These are phyloP conservation scores for Cranoglanis bouderius DNA, from an alignment of 2,113 vertebrate species.

Conservation along the genomic window DNA sequence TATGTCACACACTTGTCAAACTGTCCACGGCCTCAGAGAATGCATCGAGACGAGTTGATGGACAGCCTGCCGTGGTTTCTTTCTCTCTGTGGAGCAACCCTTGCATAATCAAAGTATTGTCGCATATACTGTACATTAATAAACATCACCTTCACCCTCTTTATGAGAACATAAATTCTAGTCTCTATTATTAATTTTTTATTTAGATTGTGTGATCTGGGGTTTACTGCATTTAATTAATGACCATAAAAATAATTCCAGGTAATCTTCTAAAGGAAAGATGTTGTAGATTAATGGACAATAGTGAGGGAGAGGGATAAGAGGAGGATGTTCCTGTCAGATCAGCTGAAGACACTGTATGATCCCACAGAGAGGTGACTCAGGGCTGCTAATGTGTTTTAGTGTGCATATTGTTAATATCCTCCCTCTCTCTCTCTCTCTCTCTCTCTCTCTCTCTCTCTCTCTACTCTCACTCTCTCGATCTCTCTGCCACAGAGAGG, in stretches of 20 bases:
- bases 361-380: constrained; percentile 36
- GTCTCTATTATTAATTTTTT: not conserved
- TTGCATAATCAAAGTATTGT: not conserved
- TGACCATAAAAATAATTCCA: constrained; percentile 11
- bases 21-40: not conserved
- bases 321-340: constrained; percentile 31
- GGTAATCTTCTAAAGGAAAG: constrained; percentile 39
- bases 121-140: not conserved
- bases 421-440: constrained; percentile 12
- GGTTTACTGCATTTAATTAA: constrained; percentile 24
- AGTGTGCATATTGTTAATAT: constrained; percentile 41
- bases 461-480: constrained; percentile 6
- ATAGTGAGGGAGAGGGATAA: not conserved
- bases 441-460: constrained; percentile 10
- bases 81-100: not conserved
- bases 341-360: constrained; percentile 13
- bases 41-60: constrained; percentile 24
- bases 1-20: constrained; percentile 20
- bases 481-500: constrained; percentile 6
- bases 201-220: not conserved
- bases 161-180: not conserved
- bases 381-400: constrained; percentile 48
- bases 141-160: not conserved
- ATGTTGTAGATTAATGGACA: constrained; percentile 19
- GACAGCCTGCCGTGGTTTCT: constrained; percentile 5